phyloP scores from a whole-genome alignment of 2,888 invertebrate genomes.

The Fragum fragum region DNA sequence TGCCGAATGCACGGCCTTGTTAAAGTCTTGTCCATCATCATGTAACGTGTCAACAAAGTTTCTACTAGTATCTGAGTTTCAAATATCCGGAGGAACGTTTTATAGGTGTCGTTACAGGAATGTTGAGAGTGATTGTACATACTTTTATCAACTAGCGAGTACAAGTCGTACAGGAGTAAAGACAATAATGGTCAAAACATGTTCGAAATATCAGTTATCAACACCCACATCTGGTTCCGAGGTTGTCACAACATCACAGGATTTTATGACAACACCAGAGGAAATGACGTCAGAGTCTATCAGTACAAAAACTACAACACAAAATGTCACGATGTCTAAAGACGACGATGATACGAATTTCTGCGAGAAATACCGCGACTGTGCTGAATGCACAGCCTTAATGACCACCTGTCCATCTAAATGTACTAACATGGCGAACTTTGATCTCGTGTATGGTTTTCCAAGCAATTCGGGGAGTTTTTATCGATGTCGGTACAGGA shows the following conservation, averaged over 20 bases:
- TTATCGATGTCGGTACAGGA: conserved; percentile 1
- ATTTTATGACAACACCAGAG: background rate
- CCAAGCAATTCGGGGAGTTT: conserved; percentile 9
- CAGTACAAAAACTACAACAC: background rate
- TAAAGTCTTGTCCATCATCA: conserved; percentile 32
- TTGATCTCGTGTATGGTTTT: conserved; percentile 48
- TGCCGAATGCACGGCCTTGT: conserved; percentile 55
- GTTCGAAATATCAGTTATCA: conserved; percentile 25
- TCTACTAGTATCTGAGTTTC: conserved; percentile 48
- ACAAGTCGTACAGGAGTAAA: conserved; percentile 28
- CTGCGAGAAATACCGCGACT: conserved; percentile 47
- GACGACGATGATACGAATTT: conserved; percentile 27
- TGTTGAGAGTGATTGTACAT: conserved; percentile 34
- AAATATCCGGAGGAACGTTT: conserved; percentile 14
- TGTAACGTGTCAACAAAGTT: conserved; percentile 39
- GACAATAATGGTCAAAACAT: conserved; percentile 49
- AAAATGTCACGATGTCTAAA: background rate
- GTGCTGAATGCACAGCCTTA: conserved; percentile 54
- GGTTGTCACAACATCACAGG: background rate
- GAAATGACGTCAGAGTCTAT: conserved; percentile 1
- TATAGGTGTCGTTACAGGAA: conserved; percentile 43
- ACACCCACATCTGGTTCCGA: background rate
- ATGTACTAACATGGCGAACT: conserved; percentile 44
- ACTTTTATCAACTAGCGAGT: conserved; percentile 40
- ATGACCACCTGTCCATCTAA: conserved; percentile 33